Evolutionary conservation across 2,113 vertebrate species (phyloP).

Genomic region (Ahaetulla prasina): DNA sequence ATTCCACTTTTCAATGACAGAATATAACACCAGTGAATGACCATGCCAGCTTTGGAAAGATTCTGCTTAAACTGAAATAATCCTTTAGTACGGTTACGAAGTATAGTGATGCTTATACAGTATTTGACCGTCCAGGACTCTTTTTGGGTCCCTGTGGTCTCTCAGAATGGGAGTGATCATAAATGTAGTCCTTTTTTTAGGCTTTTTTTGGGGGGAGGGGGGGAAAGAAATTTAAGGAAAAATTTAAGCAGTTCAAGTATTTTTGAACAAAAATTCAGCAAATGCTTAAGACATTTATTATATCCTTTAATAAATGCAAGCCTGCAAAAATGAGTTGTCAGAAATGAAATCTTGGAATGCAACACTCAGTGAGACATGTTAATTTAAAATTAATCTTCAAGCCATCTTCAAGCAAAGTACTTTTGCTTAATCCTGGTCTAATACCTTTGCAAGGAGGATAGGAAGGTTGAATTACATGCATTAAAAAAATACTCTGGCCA

Average conservation of each 20-base stretch:
- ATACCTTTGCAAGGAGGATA: neutral
- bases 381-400: neutral
- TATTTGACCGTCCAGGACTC: neutral
- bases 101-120: neutral
- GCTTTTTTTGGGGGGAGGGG: fast-evolving
- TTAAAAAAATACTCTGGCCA: neutral
- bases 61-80: neutral
- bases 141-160: neutral
- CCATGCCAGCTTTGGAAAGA: neutral
- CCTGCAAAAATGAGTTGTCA: neutral
- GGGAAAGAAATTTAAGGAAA: neutral
- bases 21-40: neutral
- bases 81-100: neutral
- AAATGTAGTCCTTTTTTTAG: neutral
- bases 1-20: neutral
- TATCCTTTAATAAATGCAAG: neutral
- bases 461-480: neutral
- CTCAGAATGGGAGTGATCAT: neutral
- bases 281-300: neutral
- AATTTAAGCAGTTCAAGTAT: neutral
- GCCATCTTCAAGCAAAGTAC: neutral
- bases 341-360: neutral
- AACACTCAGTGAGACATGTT: neutral
- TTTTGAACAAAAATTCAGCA: neutral
- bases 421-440: neutral